Percentiles rank a stretch among this genome's conserved stretches.
Evolutionary conservation across 2,113 vertebrate species (phyloP).

Genomic region (Illadopsis cleaveri): DNA sequence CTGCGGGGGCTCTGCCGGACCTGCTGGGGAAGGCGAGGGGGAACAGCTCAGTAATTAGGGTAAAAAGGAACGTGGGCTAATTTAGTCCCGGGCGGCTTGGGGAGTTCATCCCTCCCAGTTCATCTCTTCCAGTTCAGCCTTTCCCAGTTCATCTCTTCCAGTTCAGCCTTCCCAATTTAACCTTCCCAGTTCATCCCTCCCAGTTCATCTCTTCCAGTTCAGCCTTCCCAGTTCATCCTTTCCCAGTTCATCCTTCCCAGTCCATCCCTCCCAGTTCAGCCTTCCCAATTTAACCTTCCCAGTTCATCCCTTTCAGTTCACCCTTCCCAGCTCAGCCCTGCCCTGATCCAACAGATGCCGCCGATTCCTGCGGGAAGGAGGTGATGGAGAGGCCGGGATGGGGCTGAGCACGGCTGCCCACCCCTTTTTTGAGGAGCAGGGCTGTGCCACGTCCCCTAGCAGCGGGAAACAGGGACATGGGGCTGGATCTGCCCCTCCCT

Average conservation of each 20-base stretch:
- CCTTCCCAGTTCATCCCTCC: neutral
- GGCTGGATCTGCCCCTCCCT: neutral
- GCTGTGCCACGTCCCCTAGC: rapidly evolving
- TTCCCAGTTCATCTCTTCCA: neutral
- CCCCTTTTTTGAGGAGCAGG: rapidly evolving
- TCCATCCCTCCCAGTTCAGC: no score
- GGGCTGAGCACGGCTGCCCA: rapidly evolving
- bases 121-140: neutral
- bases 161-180: rapidly evolving
- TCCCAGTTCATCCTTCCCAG: neutral
- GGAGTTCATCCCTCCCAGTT: neutral
- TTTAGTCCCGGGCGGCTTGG: conserved; percentile 6
- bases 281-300: no score
- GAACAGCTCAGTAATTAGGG: conserved; percentile 10
- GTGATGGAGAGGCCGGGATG: rapidly evolving
- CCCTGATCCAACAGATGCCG: no score
- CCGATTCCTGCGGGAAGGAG: neutral
- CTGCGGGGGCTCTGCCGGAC: neutral
- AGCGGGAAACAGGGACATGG: rapidly evolving
- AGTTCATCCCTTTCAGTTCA: no score
- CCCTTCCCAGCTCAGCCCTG: no score
- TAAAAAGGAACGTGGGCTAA: neutral
- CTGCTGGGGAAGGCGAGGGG: neutral
- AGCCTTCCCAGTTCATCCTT: no score
- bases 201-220: neutral